Base-by-base conservation (phyloP, 2,113 vertebrate genomes). In the Euleptes europaea region DNA sequence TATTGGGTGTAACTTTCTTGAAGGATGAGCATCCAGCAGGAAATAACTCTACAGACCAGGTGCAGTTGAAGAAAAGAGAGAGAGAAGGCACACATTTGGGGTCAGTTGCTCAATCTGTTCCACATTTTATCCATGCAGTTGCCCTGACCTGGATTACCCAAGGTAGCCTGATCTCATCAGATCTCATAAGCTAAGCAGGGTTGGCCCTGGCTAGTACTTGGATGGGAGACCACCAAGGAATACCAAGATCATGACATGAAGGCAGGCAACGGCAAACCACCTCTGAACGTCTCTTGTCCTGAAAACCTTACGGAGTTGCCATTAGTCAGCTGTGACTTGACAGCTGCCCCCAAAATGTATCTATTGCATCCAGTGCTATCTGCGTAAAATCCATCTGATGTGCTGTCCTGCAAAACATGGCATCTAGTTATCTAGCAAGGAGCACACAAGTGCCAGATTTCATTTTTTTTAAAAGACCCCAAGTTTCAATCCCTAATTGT, bases 1-100 rank as follows among this genome's bases (percentile, higher is more conserved):
- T 97, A 89, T 99, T 99, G 71, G 97, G 95, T 51, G 98, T 98
- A 80, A 99, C 97, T 93, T 96, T 99, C 95, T 97, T 98, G 95
- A 99, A 99, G 31, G 98, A 97, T 82, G 97, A 87, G 3, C 98
- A 98, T 35, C 98, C 98, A 49, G 94, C 97, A 26, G 97, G 95
- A 89, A 99, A 99, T 87, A 98, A 92, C 89, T 99, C 99, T 99
- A 91, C 13, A 73, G 51, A 23, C 84, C 60, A 28, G 26, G 60
- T 63, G 60, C 1, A 23, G n/a, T n/a, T n/a, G n/a, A n/a, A n/a
- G n/a, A n/a, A 70, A 17, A 83, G 57, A 49, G 51, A 63, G 49
- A 85, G 11, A 78, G 9, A 26, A 12, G 21, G 21, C 19, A 21
- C 3, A 26, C 14, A 9, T 47, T 40, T 67, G 82, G 35, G 28